phyloP scores from a whole-genome alignment of 2,888 invertebrate genomes.

The Spodoptera exigua region DNA sequence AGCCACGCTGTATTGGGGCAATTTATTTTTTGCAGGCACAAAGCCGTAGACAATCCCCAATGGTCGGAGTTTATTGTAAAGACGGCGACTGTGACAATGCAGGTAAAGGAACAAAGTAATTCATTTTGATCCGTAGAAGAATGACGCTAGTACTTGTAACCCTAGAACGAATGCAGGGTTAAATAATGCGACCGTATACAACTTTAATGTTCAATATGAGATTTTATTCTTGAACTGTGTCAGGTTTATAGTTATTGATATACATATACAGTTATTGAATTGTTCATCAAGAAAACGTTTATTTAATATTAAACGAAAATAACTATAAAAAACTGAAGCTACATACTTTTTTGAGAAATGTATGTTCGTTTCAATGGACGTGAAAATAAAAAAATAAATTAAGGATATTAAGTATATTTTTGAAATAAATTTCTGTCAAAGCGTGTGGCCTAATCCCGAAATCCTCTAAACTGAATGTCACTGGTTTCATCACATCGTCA shows the following conservation, averaged over 20 bases:
- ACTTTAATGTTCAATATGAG: conserved; percentile 60
- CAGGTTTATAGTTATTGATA: conserved; percentile 51
- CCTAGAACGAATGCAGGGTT: conserved; percentile 68
- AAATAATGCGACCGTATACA: conserved; percentile 64
- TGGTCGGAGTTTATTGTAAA: conserved; percentile 49
- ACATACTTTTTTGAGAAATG: too few species aligned
- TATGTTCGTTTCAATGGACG: too few species aligned
- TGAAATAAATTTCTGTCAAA: conserved; percentile 14
- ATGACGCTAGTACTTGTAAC: conserved; percentile 74
- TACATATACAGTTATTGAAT: conserved; percentile 33
- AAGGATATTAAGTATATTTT: conserved; percentile 17
- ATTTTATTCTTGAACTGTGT: conserved; percentile 35
- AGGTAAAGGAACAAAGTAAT: conserved; percentile 76
- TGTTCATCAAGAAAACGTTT: too few species aligned
- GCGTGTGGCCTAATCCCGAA: conserved; percentile 35
- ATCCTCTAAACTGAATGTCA: conserved; percentile 35
- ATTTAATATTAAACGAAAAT: too few species aligned
- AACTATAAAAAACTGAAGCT: too few species aligned
- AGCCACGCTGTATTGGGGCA: conserved; percentile 37
- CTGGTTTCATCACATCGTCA: conserved; percentile 39
- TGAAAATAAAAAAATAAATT: conserved; percentile 7
- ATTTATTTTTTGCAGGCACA: conserved; percentile 52
- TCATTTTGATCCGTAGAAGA: conserved; percentile 79
- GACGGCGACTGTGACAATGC: conserved; percentile 56
- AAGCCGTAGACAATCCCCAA: conserved; percentile 61